Conservation (phyloP, 23 tunicate genomes). For the Phallusia fumigata region DNA sequence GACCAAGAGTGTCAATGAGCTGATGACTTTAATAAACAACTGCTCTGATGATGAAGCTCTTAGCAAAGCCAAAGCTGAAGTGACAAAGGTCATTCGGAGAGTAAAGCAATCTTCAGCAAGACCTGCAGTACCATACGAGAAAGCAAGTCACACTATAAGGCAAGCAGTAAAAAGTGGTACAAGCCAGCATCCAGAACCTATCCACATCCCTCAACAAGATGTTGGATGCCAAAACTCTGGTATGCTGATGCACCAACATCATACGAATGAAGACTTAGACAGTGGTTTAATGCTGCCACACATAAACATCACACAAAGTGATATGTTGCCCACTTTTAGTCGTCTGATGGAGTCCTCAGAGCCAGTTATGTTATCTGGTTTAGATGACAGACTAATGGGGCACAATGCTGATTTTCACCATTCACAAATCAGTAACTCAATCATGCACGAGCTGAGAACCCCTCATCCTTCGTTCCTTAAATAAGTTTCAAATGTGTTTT, state of each 20-base stretch:
- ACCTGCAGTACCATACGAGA: background rate
- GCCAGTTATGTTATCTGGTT: slow-evolving; percentile 34
- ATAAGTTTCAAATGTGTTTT: background rate
- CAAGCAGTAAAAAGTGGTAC: background rate
- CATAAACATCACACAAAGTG: background rate
- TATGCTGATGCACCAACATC: background rate
- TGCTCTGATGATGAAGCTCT: slow-evolving; percentile 40
- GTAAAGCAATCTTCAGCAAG: background rate
- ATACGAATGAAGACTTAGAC: background rate
- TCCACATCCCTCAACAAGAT: background rate
- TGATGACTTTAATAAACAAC: slow-evolving; percentile 21
- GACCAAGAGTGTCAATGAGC: slow-evolving; percentile 31
- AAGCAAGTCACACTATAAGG: background rate
- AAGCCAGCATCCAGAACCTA: background rate
- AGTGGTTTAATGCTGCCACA: background rate
- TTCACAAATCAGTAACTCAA: background rate
- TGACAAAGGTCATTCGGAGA: slow-evolving; percentile 22
- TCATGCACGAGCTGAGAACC: background rate
- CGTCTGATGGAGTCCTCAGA: slow-evolving; percentile 54
- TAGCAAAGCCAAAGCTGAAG: slow-evolving; percentile 26
- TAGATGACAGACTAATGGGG: slow-evolving; percentile 44
- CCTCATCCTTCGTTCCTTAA: background rate
- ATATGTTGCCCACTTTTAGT: slow-evolving; percentile 38
- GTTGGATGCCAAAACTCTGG: background rate
- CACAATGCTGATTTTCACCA: slow-evolving; percentile 11